phyloP scores from a whole-genome alignment of 2,797 vertebrate species.

The Buceros bicornis region DNA sequence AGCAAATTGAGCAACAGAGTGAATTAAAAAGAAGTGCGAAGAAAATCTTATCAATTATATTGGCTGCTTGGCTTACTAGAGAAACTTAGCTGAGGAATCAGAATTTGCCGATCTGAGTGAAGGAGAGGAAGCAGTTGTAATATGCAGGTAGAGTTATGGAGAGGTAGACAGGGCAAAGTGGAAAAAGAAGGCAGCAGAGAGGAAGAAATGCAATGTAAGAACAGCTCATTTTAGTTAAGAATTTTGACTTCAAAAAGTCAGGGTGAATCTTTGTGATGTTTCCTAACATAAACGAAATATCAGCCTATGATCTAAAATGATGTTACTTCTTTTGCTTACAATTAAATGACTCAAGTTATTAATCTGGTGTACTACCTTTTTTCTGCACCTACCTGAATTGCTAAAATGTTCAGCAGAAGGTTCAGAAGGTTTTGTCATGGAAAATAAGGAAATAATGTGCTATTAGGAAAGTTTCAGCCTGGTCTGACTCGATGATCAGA shows the following conservation, averaged over 20 bases:
- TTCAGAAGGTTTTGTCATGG: neutral
- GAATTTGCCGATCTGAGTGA: neutral
- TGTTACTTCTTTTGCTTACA: neutral
- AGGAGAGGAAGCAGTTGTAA: neutral
- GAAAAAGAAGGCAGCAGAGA: neutral
- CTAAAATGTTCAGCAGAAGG: neutral
- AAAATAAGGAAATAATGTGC: neutral
- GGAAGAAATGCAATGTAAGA: neutral
- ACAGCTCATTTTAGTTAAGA: neutral
- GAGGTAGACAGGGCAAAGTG: neutral
- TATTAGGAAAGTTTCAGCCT: neutral
- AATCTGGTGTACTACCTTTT: neutral
- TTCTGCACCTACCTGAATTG: neutral
- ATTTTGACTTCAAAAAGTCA: neutral
- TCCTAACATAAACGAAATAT: neutral
- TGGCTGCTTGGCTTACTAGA: neutral
- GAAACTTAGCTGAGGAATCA: conserved; percentile 2
- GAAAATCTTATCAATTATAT: conserved; percentile 32
- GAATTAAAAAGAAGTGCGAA: neutral
- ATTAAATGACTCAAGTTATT: neutral
- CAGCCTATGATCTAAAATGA: neutral
- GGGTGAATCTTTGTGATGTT: neutral
- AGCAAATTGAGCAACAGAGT: conserved; percentile 2
- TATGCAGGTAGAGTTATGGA: neutral
- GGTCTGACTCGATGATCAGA: neutral